Evolutionary conservation across 2,888 invertebrate species (phyloP), one percentile per base, ranked within the genome.

Genomic region (Zonitis immaculata): DNA sequence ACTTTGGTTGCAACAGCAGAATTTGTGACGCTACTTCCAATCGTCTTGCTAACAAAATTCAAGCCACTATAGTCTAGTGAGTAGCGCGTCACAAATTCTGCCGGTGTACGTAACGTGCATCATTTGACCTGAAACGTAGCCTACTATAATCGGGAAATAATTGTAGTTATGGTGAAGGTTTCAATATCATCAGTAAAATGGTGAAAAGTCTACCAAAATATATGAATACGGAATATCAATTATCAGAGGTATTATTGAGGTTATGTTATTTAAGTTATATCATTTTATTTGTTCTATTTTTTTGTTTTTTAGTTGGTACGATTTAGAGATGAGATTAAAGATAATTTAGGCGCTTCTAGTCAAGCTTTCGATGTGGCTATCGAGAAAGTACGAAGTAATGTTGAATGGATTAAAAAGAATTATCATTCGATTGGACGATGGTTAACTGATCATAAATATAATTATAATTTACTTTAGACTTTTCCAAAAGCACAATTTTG

Each of bases 371-470:
- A 79, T 42, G 79, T 78, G 60, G 77, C 79, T 2, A 76, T 82
- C 27, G 82, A 83, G 67, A 76, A 69, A 47, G 79, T 80, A 0
- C 71, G 74, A 57, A 73, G 75, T 16, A 83, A 84, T 65, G 77
- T 83, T 6, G 71, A 74, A 46, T 84, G 84, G 84, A 81, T 81
- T 78, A 69, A 78, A 44, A 75, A 75, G 25, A 80, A 80, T 67
- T 80, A 79, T 59, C 55, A 66, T 27, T 67, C 70, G 20, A 67
- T 77, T 7, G 70, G 73, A 48, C 63, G 68, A 26, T 75, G 74
- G 74, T 59, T 76, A 16, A 58, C 55, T n/a, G 66, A 64, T 28
- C 65, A 73, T 46, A 63, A 66, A 42, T 58, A 67, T 26, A 63
- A 67, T 47, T 73, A 53, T 39, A 22, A 42, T 28, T 12, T 26